Base-by-base conservation (phyloP, 2,888 invertebrate genomes). In the Polietes domitor region DNA sequence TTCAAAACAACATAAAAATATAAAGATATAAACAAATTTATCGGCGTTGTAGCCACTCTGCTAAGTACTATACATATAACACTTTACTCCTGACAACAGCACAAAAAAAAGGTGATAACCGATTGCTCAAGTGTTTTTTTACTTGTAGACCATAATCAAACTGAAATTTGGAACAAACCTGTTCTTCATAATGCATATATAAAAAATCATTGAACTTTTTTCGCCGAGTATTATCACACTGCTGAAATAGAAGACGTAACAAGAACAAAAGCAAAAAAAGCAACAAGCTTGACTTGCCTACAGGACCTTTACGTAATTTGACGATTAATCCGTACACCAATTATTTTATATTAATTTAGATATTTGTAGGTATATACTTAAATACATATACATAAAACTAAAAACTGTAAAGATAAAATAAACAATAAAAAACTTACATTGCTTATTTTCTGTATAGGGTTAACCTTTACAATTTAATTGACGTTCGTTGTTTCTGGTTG, bases 71-170 rank as follows among this genome's bases (percentile, higher is more conserved):
- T 5, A 9, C 37, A 37, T 9, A 37, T 37, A 32, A 37, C 4
- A 61, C 58, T 61, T 61, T 61, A 24, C 61, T 61, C 61, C 61
- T 61, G 61, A 15, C 61, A 61, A 61, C 61, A 28, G 61, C 17
- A 3, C 50, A 50, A 12, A 47, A 47, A 5, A 47, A 12, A 3
- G 58, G 26, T 28, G 61, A 15, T 61, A 19, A 32, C 61, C 61
- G 37, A 24, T 26, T 58, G 32, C 3, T n/a, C 32, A 32, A 5
- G 7, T 37, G 28, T 2, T 58, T 58, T 3, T 37, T 9, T 9
- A 37, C 37, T 37, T 37, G 37, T n/a, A n/a, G n/a, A n/a, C n/a
- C n/a, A n/a, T 53, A 17, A 53, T 53, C 17, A n/a, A 19, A 58
- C 5, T 55, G 9, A n/a, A 26, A 12, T 5, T 32, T 32, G 3